Conservation (phyloP, 2,888 invertebrate species). For the Volucella inflata region DNA sequence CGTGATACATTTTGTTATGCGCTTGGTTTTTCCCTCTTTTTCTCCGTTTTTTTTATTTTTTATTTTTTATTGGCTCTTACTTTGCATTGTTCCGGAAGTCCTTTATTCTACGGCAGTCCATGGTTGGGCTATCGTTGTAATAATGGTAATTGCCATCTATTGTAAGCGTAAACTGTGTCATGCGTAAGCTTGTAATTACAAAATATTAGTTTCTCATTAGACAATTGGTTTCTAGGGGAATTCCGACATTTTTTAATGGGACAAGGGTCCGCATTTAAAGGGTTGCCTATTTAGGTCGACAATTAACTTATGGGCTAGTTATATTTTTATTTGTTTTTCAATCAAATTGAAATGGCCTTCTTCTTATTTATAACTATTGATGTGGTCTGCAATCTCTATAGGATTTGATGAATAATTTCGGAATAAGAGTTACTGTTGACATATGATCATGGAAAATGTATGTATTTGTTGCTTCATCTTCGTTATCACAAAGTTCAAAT, state of each 20-base stretch:
- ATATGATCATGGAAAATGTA: no score
- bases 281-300: background rate
- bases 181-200: slow-evolving; percentile 56
- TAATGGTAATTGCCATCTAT: slow-evolving; percentile 56
- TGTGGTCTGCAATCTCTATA: no score
- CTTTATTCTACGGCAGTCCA: slow-evolving; percentile 8
- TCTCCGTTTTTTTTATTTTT: background rate
- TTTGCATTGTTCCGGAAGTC: slow-evolving; percentile 39
- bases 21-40: background rate
- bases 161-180: slow-evolving; percentile 58
- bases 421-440: no score
- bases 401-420: no score
- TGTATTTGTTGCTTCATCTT: no score
- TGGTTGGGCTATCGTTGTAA: slow-evolving; percentile 46
- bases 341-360: no score
- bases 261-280: background rate
- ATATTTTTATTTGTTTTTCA: no score
- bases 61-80: slow-evolving; percentile 42
- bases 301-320: background rate
- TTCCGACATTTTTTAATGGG: background rate
- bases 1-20: background rate
- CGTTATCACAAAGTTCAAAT: no score
- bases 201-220: slow-evolving; percentile 42
- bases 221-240: background rate
- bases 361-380: no score